Evolutionary conservation across 2,888 invertebrate genomes (phyloP).

Genomic region (Eretmocerus hayati): DNA sequence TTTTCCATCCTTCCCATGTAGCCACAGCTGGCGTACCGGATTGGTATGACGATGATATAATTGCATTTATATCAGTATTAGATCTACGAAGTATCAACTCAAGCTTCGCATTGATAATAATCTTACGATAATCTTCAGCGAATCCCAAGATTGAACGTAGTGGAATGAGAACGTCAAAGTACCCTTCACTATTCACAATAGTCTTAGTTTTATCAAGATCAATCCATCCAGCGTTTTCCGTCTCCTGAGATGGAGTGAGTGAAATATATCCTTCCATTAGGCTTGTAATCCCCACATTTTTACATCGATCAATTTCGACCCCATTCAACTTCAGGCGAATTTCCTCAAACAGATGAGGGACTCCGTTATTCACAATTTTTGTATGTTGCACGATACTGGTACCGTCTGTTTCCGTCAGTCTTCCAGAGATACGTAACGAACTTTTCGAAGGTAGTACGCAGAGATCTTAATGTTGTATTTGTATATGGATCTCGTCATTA

Average conservation of each 20-base stretch:
- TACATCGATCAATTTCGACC: slow-evolving; percentile 33
- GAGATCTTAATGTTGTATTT: slow-evolving; percentile 18
- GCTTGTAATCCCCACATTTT: slow-evolving; percentile 33
- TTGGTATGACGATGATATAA: slow-evolving; percentile 20
- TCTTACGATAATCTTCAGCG: no score
- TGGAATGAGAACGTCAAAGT: slow-evolving; percentile 34
- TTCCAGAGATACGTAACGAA: slow-evolving; percentile 4
- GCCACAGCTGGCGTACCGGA: not conserved
- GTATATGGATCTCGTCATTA: slow-evolving; percentile 21
- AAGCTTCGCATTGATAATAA: slow-evolving; percentile 25
- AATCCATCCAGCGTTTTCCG: slow-evolving; percentile 29
- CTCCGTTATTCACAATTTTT: slow-evolving; percentile 28
- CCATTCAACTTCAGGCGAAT: no score
- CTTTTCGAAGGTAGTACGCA: no score
- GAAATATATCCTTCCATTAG: slow-evolving; percentile 2
- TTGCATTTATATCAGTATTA: slow-evolving; percentile 30
- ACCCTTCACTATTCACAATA: slow-evolving; percentile 21
- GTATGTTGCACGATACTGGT: not conserved
- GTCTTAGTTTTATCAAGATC: slow-evolving; percentile 11
- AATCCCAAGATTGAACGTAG: no score
- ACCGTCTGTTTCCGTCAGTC: not conserved
- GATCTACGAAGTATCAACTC: slow-evolving; percentile 31
- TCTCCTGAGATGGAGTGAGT: not conserved
- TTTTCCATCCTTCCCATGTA: slow-evolving; percentile 26
- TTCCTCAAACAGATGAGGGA: slow-evolving; percentile 32